A percentile compares a stretch with the other conserved stretches of the same genome.
Conservation (phyloP, 2,888 invertebrate species). For the Phaonia tiefii region DNA sequence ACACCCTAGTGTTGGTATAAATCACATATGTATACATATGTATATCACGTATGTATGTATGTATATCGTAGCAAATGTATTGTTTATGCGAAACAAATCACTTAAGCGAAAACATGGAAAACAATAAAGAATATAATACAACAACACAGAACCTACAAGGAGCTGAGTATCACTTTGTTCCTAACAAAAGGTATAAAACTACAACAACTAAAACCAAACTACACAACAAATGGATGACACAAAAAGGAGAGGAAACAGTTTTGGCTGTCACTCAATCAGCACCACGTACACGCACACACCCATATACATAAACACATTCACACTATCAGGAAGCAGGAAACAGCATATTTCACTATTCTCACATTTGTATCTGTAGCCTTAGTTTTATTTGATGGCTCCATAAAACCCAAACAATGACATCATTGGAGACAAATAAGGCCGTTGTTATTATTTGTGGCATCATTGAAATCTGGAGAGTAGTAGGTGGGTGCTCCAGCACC, state of each 20-base stretch:
- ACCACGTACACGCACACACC: neutral
- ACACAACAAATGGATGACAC: conserved; percentile 9
- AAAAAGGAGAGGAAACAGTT: conserved; percentile 10
- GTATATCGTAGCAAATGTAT: conserved; percentile 22
- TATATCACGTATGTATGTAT: neutral
- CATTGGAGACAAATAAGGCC: too few species aligned
- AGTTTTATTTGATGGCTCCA: too few species aligned
- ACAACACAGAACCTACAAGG: conserved; percentile 21
- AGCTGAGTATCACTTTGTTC: conserved; percentile 46
- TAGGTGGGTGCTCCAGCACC: too few species aligned
- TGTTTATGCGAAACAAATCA: conserved; percentile 64
- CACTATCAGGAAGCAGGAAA: too few species aligned
- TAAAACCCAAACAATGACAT: too few species aligned
- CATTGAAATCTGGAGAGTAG: too few species aligned
- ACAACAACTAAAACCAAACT: neutral
- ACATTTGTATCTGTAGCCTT: too few species aligned
- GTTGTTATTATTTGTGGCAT: too few species aligned
- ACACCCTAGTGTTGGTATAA: too few species aligned
- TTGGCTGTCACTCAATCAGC: conserved; percentile 43
- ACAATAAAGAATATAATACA: conserved; percentile 47
- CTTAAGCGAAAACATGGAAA: conserved; percentile 59
- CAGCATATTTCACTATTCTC: too few species aligned
- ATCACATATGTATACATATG: neutral
- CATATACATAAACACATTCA: too few species aligned
- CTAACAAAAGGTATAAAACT: too few species aligned